A percentile compares a stretch with the other conserved stretches of the same genome.
Conservation (phyloP, 2,113 vertebrate genomes). For the Triplophysa siluroides region DNA sequence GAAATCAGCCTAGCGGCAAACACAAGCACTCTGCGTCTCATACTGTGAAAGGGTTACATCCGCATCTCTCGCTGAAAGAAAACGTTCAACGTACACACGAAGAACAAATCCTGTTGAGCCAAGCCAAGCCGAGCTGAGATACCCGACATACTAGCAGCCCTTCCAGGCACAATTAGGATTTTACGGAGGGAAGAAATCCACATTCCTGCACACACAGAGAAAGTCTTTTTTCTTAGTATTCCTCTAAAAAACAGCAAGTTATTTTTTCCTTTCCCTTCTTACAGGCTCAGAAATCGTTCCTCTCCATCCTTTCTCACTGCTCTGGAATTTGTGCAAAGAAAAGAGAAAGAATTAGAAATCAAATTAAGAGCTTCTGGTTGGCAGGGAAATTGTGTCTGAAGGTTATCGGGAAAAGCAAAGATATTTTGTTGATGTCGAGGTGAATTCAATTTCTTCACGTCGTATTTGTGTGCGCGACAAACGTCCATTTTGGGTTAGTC, state of each 20-base stretch:
- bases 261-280: conserved; percentile 36
- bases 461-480: too few species aligned
- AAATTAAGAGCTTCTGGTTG: conserved; percentile 72
- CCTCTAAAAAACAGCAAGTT: conserved; percentile 72
- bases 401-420: conserved; percentile 56
- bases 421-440: conserved; percentile 56
- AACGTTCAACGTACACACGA: conserved; percentile 50
- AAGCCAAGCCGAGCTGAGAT: conserved; percentile 76
- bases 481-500: too few species aligned
- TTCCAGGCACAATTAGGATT: conserved; percentile 86
- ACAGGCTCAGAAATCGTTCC: conserved; percentile 7
- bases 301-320: conserved; percentile 6
- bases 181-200: conserved; percentile 81
- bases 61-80: conserved; percentile 74
- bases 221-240: conserved; percentile 72
- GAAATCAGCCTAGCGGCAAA: conserved; percentile 76
- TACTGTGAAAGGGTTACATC: conserved; percentile 79
- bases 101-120: conserved; percentile 81
- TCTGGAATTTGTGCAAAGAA: conserved; percentile 72
- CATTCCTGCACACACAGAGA: conserved; percentile 80
- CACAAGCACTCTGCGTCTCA: conserved; percentile 68
- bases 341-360: conserved; percentile 65
- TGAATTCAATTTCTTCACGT: too few species aligned
- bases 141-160: conserved; percentile 74
- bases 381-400: conserved; percentile 67